Percentiles rank a stretch among this genome's conserved stretches.
Evolutionary conservation across 2,113 vertebrate genomes (phyloP).

Genomic region (Acrocephalus kingi): DNA sequence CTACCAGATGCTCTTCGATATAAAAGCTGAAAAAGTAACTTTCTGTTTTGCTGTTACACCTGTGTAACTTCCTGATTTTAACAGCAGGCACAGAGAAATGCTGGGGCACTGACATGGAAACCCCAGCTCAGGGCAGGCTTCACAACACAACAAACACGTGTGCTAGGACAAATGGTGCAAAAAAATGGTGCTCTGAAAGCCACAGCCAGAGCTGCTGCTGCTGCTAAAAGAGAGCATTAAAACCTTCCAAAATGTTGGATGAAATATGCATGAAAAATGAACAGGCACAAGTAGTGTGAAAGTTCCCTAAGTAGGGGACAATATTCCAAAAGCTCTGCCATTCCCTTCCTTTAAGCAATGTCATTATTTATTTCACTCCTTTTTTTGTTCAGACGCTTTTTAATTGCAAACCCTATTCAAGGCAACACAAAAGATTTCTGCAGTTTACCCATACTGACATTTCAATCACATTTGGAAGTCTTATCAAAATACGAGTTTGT

Average conservation of each 20-base stretch:
- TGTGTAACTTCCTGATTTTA: background rate
- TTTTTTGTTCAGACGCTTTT: background rate
- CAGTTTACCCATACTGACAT: background rate
- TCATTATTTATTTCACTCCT: background rate
- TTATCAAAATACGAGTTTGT: background rate
- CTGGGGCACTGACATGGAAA: background rate
- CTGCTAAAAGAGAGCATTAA: background rate
- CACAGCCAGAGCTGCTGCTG: background rate
- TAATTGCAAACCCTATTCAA: background rate
- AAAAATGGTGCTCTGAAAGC: background rate
- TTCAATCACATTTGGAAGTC: conserved; percentile 7
- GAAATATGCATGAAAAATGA: background rate
- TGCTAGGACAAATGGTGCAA: background rate
- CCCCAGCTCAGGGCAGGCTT: background rate
- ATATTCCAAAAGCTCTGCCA: background rate
- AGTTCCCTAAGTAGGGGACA: background rate
- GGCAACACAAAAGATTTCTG: background rate
- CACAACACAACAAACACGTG: background rate
- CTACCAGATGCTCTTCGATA: background rate
- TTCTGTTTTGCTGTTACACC: background rate
- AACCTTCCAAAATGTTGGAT: background rate
- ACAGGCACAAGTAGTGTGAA: background rate
- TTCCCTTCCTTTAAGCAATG: background rate
- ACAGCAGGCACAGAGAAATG: background rate
- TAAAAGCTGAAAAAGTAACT: background rate